Percentiles rank a stretch among this genome's conserved stretches.
phyloP scores from a whole-genome alignment of 1,140 invertebrate genomes.

The Oreohelix idahoensis region DNA sequence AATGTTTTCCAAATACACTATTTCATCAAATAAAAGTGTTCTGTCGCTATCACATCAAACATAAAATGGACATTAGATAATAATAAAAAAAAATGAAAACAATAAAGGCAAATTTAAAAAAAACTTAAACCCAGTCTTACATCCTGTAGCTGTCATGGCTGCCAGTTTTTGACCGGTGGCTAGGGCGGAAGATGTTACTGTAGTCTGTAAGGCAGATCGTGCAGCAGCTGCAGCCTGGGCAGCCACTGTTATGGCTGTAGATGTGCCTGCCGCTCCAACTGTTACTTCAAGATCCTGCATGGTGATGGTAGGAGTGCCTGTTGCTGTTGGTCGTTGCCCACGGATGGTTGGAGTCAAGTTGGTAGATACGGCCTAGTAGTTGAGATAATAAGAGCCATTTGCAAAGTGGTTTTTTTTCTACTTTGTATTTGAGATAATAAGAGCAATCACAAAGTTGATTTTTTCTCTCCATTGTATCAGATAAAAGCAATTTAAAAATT shows the following conservation, averaged over 20 bases:
- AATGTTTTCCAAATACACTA: too few relatives aligned
- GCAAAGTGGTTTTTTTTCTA: neutral
- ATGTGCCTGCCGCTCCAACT: conserved; percentile 61
- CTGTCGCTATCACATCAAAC: too few relatives aligned
- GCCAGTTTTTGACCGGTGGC: conserved; percentile 74
- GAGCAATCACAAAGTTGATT: too few relatives aligned
- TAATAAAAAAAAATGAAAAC: neutral
- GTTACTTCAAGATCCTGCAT: conserved; percentile 47
- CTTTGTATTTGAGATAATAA: too few relatives aligned
- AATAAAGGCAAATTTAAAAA: too few relatives aligned
- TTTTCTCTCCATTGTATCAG: too few relatives aligned
- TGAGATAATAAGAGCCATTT: neutral
- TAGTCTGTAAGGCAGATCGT: conserved; percentile 60
- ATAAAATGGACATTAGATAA: too few relatives aligned
- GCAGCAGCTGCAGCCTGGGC: conserved; percentile 47
- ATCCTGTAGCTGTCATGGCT: conserved; percentile 44
- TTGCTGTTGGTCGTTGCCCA: conserved; percentile 56
- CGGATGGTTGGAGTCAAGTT: conserved; percentile 55
- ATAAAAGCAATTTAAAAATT: too few relatives aligned
- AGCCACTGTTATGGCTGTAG: conserved; percentile 50
- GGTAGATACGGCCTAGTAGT: conserved; percentile 59
- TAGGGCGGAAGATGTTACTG: conserved; percentile 71
- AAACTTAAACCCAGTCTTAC: neutral
- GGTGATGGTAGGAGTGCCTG: conserved; percentile 60
- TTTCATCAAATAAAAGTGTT: too few relatives aligned